A percentile compares a stretch with the other conserved stretches of the same genome.
Conservation (phyloP, 2,113 vertebrate species). For the Rousettus leschenaultii region DNA sequence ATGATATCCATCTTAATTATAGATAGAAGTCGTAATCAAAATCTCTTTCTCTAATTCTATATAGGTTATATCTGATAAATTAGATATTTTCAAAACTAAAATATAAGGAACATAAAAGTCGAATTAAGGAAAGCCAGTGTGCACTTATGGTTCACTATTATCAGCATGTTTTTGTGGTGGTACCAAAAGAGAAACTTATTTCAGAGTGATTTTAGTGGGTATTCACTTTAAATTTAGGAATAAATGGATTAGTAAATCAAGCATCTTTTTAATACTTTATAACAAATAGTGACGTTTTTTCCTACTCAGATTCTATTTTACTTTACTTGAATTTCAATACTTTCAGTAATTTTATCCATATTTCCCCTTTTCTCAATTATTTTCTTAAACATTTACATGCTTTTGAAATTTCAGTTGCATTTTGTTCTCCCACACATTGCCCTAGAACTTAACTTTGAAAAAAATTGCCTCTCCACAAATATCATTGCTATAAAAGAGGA, state of each 20-base stretch:
- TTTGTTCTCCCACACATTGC: background rate
- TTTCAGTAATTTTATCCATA: background rate
- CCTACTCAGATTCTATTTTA: background rate
- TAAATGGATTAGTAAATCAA: background rate
- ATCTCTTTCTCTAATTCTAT: background rate
- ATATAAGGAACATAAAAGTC: background rate
- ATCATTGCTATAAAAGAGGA: background rate
- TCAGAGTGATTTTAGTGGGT: background rate
- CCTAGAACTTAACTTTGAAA: background rate
- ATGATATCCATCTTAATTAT: background rate
- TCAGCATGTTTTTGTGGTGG: background rate
- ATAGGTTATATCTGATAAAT: background rate
- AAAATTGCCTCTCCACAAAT: background rate
- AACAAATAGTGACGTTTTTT: background rate
- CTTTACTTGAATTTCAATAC: background rate
- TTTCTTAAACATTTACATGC: background rate
- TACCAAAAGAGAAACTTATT: background rate
- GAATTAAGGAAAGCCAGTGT: background rate
- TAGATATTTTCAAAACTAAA: background rate
- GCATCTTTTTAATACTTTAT: background rate
- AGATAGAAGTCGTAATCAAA: background rate
- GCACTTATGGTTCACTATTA: background rate
- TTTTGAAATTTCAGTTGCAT: conserved; percentile 15
- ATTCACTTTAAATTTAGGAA: background rate
- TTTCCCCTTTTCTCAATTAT: background rate